A percentile compares a stretch with the other conserved stretches of the same genome.
Conservation (phyloP, 2,888 invertebrate species). For the Scrobipalpa costella region DNA sequence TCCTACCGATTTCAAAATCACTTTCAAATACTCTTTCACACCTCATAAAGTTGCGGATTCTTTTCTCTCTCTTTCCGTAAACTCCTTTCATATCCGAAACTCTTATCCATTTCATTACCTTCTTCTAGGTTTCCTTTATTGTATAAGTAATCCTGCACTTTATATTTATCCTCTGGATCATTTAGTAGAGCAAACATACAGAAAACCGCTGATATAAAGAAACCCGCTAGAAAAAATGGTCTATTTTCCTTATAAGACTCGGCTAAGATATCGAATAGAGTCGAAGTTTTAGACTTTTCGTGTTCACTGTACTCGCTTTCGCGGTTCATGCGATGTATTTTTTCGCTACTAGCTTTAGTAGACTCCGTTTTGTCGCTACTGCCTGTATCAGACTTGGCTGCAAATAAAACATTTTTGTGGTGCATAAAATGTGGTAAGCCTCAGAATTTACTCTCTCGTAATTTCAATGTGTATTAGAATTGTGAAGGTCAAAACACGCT, state of each 20-base stretch:
- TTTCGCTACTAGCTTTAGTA: slow-evolving; percentile 41
- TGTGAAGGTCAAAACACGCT: background rate
- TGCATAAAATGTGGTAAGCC: slow-evolving; percentile 4
- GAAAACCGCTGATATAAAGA: slow-evolving; percentile 45
- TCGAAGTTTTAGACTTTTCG: slow-evolving; percentile 51
- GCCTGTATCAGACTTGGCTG: slow-evolving; percentile 62
- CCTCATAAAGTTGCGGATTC: slow-evolving; percentile 67
- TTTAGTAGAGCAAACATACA: slow-evolving; percentile 35
- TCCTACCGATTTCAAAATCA: background rate
- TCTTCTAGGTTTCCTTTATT: slow-evolving; percentile 33
- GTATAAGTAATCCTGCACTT: slow-evolving; percentile 40
- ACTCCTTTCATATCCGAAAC: slow-evolving; percentile 58
- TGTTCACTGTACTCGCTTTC: slow-evolving; percentile 50
- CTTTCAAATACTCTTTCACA: slow-evolving; percentile 38
- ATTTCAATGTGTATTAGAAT: background rate
- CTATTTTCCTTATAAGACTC: slow-evolving; percentile 56
- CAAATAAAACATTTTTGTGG: slow-evolving; percentile 58
- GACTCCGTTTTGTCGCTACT: slow-evolving; percentile 43
- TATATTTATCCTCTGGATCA: slow-evolving; percentile 48
- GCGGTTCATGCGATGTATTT: slow-evolving; percentile 62
- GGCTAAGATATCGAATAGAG: slow-evolving; percentile 57
- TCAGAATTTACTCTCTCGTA: background rate
- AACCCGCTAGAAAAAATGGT: slow-evolving; percentile 54
- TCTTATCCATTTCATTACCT: slow-evolving; percentile 46
- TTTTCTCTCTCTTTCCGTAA: slow-evolving; percentile 49